Percentiles rank a stretch among this genome's conserved stretches.
Conservation (phyloP, 2,797 vertebrate genomes). For the Notolabrus celidotus region DNA sequence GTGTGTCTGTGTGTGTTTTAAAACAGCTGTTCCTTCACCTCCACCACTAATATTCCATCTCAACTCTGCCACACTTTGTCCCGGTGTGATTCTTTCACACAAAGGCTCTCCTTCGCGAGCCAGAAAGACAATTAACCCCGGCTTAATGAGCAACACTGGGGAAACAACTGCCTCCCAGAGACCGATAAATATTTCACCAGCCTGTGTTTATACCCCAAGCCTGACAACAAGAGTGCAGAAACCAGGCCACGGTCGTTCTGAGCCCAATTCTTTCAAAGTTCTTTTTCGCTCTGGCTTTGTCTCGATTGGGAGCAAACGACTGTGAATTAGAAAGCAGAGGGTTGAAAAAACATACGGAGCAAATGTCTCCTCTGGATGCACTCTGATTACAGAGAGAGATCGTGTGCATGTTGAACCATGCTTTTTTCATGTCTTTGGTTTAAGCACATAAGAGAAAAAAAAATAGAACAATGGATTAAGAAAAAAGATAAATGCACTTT, state of each 20-base stretch:
- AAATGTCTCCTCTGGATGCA: not conserved
- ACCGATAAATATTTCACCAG: slow-evolving; percentile 76
- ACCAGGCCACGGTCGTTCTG: slow-evolving; percentile 58
- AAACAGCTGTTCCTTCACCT: slow-evolving; percentile 20
- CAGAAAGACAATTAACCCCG: slow-evolving; percentile 77
- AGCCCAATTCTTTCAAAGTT: slow-evolving; percentile 47
- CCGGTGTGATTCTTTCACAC: slow-evolving; percentile 33
- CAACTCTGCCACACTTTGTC: slow-evolving; percentile 36
- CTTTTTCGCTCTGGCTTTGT: slow-evolving; percentile 9
- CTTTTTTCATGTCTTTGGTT: not conserved
- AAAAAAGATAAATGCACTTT: slow-evolving; percentile 18
- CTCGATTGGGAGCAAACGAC: slow-evolving; percentile 3
- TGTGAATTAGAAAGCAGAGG: not conserved
- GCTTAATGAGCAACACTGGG: slow-evolving; percentile 67
- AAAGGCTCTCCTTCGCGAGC: slow-evolving; percentile 51
- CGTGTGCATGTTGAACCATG: not conserved
- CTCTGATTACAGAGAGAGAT: slow-evolving; percentile 21
- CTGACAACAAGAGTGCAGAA: slow-evolving; percentile 51
- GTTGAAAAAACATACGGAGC: not conserved
- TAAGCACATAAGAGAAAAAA: not conserved
- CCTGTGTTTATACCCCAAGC: slow-evolving; percentile 66
- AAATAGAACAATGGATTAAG: slow-evolving; percentile 7
- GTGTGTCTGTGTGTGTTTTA: slow-evolving; percentile 7
- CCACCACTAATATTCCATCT: slow-evolving; percentile 28
- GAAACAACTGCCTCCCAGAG: slow-evolving; percentile 64